Conservation (phyloP, 2,113 vertebrate genomes). For the Chloebia gouldiae region DNA sequence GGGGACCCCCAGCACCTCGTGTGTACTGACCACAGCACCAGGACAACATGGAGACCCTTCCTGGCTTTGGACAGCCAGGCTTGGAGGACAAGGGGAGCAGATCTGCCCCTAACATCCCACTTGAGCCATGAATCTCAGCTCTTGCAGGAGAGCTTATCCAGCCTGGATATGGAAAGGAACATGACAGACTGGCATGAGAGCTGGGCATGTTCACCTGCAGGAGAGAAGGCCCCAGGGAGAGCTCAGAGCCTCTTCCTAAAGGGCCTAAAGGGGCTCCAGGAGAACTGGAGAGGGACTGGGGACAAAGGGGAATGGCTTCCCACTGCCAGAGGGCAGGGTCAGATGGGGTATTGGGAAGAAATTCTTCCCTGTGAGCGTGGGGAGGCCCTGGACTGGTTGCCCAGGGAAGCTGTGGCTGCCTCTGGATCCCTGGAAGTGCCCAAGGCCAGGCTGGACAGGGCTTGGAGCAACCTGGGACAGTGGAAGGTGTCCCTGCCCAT, state of each 20-base stretch:
- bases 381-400: neutral
- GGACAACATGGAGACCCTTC: neutral
- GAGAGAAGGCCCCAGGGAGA: neutral
- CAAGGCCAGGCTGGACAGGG: neutral
- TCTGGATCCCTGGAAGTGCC: neutral
- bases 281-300: neutral
- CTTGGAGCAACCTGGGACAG: fast-evolving
- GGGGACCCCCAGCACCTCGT: fast-evolving
- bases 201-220: fast-evolving
- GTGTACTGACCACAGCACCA: fast-evolving
- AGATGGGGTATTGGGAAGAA: neutral
- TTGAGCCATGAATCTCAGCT: neutral
- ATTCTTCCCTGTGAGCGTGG: fast-evolving
- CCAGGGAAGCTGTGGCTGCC: neutral
- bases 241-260: neutral
- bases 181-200: neutral
- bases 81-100: neutral
- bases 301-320: neutral
- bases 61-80: neutral
- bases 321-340: neutral
- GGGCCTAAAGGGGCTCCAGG: neutral
- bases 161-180: neutral
- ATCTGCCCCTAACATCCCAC: neutral
- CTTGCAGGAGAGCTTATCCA: neutral
- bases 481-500: neutral